A percentile compares a stretch with the other conserved stretches of the same genome.
These are phyloP conservation scores for Arizona elegans DNA, from an alignment of 2,113 vertebrate species.

Conservation along the genomic window DNA sequence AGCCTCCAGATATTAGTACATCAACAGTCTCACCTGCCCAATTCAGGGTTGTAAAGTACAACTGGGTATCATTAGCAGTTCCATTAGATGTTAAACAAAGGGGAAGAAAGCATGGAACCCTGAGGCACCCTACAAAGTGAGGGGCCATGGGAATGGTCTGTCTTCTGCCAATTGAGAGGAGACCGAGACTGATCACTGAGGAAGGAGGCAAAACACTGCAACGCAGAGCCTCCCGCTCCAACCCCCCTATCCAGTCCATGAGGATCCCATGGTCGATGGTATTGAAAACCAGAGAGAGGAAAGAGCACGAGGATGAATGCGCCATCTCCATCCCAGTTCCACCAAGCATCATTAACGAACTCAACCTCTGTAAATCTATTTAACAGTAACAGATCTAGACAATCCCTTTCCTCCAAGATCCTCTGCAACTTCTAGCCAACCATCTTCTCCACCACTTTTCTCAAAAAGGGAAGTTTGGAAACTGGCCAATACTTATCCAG, in stretches of 20 bases:
- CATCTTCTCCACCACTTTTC: background rate
- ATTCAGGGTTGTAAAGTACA: background rate
- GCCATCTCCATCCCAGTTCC: background rate
- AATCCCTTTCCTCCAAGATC: background rate
- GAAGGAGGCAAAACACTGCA: background rate
- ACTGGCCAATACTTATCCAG: background rate
- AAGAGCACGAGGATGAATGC: background rate
- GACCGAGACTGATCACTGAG: background rate
- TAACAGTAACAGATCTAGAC: background rate
- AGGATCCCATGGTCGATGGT: background rate
- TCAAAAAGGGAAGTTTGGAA: background rate
- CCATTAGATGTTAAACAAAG: background rate
- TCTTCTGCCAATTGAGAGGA: background rate
- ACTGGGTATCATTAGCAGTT: background rate
- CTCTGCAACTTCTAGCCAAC: background rate
- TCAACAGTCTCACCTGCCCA: background rate
- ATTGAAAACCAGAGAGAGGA: background rate
- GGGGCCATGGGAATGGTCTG: background rate
- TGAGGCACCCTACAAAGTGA: background rate
- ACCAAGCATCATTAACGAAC: background rate
- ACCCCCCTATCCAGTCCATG: background rate
- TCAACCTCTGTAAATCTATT: background rate
- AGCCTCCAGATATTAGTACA: background rate
- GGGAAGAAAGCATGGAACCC: background rate
- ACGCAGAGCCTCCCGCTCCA: background rate